These are phyloP conservation scores for Rhinogobio ventralis DNA, from an alignment of 2,797 vertebrate genomes.

Conservation along the genomic window DNA sequence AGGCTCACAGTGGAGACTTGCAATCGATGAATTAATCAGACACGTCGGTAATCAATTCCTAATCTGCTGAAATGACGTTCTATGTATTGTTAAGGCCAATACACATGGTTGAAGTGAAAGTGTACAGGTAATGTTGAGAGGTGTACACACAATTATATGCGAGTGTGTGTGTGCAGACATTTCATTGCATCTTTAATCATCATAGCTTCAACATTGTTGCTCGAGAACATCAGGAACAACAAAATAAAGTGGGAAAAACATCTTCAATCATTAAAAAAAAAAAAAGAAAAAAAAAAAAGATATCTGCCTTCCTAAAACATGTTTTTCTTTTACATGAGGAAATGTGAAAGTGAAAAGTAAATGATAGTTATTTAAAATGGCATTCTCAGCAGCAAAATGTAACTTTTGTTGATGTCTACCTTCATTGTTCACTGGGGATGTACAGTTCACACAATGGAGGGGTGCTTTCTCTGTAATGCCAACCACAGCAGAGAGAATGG, in stretches of 20 bases:
- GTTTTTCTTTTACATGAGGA: conserved; percentile 69
- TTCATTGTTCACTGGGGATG: conserved; percentile 48
- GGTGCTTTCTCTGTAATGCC: conserved; percentile 41
- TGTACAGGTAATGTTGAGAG: conserved; percentile 22
- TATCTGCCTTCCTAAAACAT: conserved; percentile 76
- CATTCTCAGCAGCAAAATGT: conserved; percentile 55
- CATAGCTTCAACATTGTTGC: conserved; percentile 11
- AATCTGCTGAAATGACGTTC: conserved; percentile 30
- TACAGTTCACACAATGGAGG: conserved; percentile 53
- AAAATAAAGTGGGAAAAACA: conserved; percentile 71
- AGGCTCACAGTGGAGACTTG: conserved; percentile 74
- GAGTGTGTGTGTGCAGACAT: conserved; percentile 39
- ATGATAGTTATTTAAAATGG: conserved; percentile 44
- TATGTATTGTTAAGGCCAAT: conserved; percentile 43
- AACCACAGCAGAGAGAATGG: conserved; percentile 61
- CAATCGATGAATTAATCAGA: conserved; percentile 66
- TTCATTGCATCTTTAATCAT: neutral
- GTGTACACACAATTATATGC: conserved; percentile 26
- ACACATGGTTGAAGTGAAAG: conserved; percentile 28
- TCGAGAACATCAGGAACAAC: conserved; percentile 64
- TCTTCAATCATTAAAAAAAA: conserved; percentile 63
- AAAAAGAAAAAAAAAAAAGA: conserved; percentile 63
- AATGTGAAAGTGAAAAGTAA: neutral
- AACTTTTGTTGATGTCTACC: conserved; percentile 37
- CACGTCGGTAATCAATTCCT: conserved; percentile 51